phyloP scores from a whole-genome alignment of 2,797 vertebrate genomes.

The Amphiprion clarkii region DNA sequence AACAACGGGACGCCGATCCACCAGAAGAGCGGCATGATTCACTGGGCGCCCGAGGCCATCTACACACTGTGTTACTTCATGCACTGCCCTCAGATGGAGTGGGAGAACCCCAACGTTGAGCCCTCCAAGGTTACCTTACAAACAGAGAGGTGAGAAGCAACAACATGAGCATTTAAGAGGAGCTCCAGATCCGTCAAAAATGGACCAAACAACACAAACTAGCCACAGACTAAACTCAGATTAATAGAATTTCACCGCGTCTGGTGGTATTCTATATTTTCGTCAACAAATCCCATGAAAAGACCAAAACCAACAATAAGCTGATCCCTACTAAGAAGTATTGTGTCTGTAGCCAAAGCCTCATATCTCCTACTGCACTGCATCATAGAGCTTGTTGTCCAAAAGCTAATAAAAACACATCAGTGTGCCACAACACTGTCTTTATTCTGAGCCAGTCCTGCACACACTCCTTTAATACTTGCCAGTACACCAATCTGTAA shows the following conservation, averaged over 20 bases:
- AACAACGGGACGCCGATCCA: slow-evolving; percentile 93
- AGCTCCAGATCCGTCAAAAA: not conserved
- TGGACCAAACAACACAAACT: not conserved
- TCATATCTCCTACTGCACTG: not conserved
- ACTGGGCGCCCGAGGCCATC: slow-evolving; percentile 97
- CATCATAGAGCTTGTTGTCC: not conserved
- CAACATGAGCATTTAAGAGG: not conserved
- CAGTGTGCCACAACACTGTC: not conserved
- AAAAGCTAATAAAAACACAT: not conserved
- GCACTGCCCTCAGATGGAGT: slow-evolving; percentile 98
- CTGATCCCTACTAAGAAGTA: not conserved
- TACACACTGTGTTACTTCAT: slow-evolving; percentile 99
- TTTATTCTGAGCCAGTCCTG: not conserved
- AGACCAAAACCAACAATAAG: not conserved
- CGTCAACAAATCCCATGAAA: not conserved
- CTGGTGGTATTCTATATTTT: not conserved
- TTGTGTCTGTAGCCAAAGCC: not conserved
- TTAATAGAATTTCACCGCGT: not conserved
- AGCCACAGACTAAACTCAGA: not conserved
- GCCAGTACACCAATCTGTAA: not conserved
- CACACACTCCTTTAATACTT: not conserved
- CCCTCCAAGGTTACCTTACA: slow-evolving; percentile 95
- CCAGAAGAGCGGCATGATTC: slow-evolving; percentile 89
- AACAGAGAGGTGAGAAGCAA: slow-evolving; percentile 92
- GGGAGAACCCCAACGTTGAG: slow-evolving; percentile 97